Conservation (phyloP, 2,113 vertebrate genomes). For the Scortum barcoo region DNA sequence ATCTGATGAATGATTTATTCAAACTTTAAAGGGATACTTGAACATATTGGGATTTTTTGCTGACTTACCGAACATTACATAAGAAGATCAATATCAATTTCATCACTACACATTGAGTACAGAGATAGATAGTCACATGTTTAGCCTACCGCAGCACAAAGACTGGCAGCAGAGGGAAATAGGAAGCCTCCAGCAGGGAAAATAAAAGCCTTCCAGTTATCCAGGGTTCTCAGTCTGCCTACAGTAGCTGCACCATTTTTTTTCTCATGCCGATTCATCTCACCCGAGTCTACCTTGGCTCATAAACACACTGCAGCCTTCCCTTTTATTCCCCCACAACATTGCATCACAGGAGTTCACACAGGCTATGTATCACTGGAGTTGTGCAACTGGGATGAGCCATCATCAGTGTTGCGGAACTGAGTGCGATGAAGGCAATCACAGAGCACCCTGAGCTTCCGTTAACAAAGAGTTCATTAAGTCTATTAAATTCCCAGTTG, state of each 20-base stretch:
- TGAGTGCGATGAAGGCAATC: constrained; percentile 57
- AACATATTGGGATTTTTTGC: constrained; percentile 46
- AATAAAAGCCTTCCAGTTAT: constrained; percentile 24
- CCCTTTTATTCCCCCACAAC: constrained; percentile 50
- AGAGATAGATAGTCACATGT: constrained; percentile 38
- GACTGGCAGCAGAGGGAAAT: constrained; percentile 28
- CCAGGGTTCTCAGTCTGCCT: constrained; percentile 41
- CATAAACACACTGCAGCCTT: constrained; percentile 50
- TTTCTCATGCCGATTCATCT: constrained; percentile 51
- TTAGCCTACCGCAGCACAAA: constrained; percentile 49
- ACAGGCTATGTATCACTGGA: constrained; percentile 54
- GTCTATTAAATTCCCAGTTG: constrained; percentile 66
- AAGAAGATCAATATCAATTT: constrained; percentile 53
- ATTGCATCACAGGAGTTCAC: constrained; percentile 54
- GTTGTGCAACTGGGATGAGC: constrained; percentile 64
- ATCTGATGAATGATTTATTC: constrained; percentile 4
- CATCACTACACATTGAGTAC: constrained; percentile 32
- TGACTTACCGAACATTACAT: constrained; percentile 30
- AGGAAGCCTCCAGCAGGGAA: constrained; percentile 16
- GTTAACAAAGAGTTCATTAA: constrained; percentile 77
- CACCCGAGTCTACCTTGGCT: constrained; percentile 46
- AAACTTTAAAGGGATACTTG: constrained; percentile 31
- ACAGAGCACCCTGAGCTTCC: constrained; percentile 63
- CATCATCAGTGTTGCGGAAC: constrained; percentile 52
- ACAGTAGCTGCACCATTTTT: constrained; percentile 25